Base-by-base conservation (phyloP, 2,113 vertebrate species). In the Brachirus orientalis region DNA sequence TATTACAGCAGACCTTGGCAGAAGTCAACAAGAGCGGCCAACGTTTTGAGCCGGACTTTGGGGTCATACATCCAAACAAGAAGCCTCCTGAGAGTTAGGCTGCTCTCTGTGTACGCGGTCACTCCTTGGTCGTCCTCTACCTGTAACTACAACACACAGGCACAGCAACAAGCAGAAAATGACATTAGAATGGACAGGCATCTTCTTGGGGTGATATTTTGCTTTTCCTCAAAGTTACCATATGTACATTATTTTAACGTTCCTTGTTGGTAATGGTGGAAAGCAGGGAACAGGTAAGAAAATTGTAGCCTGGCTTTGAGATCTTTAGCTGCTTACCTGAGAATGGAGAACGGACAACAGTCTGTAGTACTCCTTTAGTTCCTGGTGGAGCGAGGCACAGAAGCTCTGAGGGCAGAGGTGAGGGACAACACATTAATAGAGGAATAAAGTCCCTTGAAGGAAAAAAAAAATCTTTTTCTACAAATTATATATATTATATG, bases 11-110 rank as follows among this genome's bases (percentile, higher is more conserved):
- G 3, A 98, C 97, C 98, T 95, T 98, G 98, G 92, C 98, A 99
- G 83, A 95, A 96, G 90, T 99, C 98, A 43, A 99, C 98, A 35
- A 99, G 96, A 14, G 98, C 96, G 0, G 98, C 97, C 36, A 99
- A 95, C 0, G 95, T 98, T 90, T 99, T 98, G 59, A 99, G 92
- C 43, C 98, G 93, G 46, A 97, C 94, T 82, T 96, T 98, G 77
- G 97, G 98, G 83, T 99, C 98, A 0, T 98, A 99, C 0, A 97
- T 99, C 98, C 98, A 99, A 22, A 99, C 97, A 1, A 99, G 90
- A 18, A 99, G 95, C 51, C 97, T 95, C 8, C 95, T 94, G 65
- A 99, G 94, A 0, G 97, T 98, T 82, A 99, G 85, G 50, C 92
- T 94, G 82, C 92, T 95, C 63, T 98, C 98, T 10, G 95, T 84